These are phyloP conservation scores for Candoia aspera DNA, from an alignment of 2,113 vertebrate species.

Conservation along the genomic window DNA sequence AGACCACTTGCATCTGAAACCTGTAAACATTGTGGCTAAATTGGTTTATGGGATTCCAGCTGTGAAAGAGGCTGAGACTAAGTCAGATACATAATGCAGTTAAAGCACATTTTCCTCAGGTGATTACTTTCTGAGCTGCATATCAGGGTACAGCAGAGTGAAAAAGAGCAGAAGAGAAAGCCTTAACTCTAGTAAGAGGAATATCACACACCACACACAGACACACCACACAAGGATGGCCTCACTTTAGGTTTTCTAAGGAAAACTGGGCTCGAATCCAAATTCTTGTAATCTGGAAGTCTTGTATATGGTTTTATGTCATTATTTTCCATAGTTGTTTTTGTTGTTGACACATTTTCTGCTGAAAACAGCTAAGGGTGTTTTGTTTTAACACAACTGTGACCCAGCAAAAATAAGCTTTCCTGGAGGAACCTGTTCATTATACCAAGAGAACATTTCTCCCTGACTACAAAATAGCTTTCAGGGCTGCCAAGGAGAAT, in stretches of 20 bases:
- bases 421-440: background rate
- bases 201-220: background rate
- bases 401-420: background rate
- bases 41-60: background rate
- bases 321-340: background rate
- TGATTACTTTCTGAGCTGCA: background rate
- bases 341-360: background rate
- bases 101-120: constrained; percentile 16
- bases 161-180: background rate
- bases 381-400: background rate
- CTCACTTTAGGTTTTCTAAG: background rate
- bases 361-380: background rate
- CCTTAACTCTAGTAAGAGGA: background rate
- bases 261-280: background rate
- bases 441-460: background rate
- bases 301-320: background rate
- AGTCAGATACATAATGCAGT: background rate
- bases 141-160: background rate
- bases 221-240: background rate
- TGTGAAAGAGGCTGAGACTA: background rate
- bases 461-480: background rate
- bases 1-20: background rate
- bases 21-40: background rate
- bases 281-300: background rate
- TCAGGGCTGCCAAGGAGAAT: background rate